Evolutionary conservation across 1,140 invertebrate genomes (phyloP), one percentile per base, ranked within the genome.

Genomic region (Leptinotarsa undecemlineata): DNA sequence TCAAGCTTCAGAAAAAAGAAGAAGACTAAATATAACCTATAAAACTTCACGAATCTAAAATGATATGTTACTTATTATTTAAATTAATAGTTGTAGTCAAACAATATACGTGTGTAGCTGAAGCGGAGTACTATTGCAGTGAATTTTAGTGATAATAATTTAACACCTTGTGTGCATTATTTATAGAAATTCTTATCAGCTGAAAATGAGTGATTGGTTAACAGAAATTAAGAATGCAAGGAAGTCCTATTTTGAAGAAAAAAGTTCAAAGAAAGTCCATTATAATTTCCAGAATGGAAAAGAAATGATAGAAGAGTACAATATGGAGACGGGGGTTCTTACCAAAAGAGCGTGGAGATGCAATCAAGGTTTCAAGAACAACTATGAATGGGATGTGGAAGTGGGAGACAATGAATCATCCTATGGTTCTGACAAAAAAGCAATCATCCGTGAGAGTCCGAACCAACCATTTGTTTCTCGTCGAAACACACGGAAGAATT

Each of bases 221-320:
- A 87, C 86, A 60, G 84, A 85, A 26, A 81, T 94, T 64, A 82
- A 89, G 76, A 87, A 87, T 76, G 90, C 92, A 2, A 91, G 92
- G 79, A 93, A 92, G 86, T 89, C 90, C 17, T 90, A 89, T 74
- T 86, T 92, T 73, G 87, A 91, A 21, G 88, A 91, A 80, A 88
- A 90, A 73, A 89, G 88, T 84, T 85, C 89, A 69, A 89, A 90
- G 80, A 94, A 94, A 85, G 87, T 93, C 57, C 92, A 93, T 80
- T 94, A 91, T 81, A 89, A 92, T 80, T 89, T 94, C 64, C 85
- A 88, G 48, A 88, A 93, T 87, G 90, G 88, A 0, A 86, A 84
- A 74, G 92, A 94, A 88, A 90, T 94, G 90, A 91, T 92, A 4
- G 93, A 94, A 82, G 92, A 94, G 80, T 95, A 94, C 77, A 91